Evolutionary conservation across 1,140 invertebrate species (phyloP).

Genomic region (Drosophila arizonae): DNA sequence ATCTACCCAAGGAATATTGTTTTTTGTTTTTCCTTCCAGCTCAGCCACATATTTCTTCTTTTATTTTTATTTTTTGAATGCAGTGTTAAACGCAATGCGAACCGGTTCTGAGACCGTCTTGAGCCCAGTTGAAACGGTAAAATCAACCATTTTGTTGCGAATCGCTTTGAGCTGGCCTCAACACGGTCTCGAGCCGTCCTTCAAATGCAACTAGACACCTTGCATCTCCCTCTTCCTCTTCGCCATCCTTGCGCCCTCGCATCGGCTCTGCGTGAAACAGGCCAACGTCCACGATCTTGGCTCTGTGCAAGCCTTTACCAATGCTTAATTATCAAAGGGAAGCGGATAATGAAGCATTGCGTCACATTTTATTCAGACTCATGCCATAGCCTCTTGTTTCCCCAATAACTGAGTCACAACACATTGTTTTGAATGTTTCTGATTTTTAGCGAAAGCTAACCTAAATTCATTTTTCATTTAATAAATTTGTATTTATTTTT

Average conservation of each 20-base stretch:
- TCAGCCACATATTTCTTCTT: not conserved
- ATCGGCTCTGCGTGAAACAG: not conserved
- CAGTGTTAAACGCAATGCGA: not conserved
- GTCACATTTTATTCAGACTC: not conserved
- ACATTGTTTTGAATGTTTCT: not conserved
- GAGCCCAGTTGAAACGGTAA: not conserved
- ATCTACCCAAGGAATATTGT: not conserved
- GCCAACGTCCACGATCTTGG: not conserved
- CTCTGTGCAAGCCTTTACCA: not conserved
- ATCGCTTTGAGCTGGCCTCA: not conserved
- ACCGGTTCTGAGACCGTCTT: not conserved
- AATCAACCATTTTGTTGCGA: not conserved
- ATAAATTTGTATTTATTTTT: too few relatives aligned
- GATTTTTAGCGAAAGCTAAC: too few relatives aligned
- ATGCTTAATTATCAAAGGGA: conserved; percentile 1
- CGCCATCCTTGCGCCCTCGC: not conserved
- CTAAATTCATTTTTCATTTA: too few relatives aligned
- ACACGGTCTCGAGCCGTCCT: not conserved
- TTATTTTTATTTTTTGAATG: not conserved
- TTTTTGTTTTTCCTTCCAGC: not conserved
- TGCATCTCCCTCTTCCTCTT: not conserved
- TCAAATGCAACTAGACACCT: not conserved
- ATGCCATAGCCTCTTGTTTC: not conserved
- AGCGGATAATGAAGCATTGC: conserved; percentile 1
- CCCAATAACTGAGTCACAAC: not conserved